Evolutionary conservation across 2,797 vertebrate genomes (phyloP).

Genomic region (Cephalopachus bancanus): DNA sequence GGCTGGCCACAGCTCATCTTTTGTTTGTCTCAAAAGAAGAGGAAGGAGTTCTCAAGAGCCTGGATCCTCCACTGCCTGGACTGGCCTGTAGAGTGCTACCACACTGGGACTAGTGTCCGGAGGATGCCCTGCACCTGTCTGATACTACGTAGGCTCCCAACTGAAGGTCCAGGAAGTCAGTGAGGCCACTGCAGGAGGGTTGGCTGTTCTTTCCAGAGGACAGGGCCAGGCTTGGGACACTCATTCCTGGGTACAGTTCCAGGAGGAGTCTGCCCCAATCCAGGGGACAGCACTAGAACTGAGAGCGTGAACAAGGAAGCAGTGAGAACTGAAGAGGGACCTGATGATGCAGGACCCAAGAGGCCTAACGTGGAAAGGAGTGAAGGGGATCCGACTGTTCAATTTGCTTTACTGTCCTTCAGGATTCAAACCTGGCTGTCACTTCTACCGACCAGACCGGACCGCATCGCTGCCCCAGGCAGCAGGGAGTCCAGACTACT

Average conservation of each 20-base stretch:
- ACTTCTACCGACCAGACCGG: too few species aligned
- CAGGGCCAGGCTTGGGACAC: not conserved
- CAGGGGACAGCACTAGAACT: not conserved
- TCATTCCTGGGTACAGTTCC: not conserved
- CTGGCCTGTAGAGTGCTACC: rapidly evolving
- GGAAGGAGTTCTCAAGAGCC: not conserved
- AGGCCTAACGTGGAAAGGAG: not conserved
- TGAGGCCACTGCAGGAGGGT: not conserved
- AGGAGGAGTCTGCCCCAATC: not conserved
- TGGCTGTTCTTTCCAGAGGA: not conserved
- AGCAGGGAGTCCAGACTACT: not conserved
- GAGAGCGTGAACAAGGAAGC: not conserved
- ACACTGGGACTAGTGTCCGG: not conserved
- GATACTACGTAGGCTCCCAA: not conserved
- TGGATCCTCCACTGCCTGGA: too few species aligned
- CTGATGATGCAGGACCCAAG: too few species aligned
- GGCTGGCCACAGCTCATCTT: too few species aligned
- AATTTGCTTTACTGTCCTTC: not conserved
- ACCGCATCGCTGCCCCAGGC: not conserved
- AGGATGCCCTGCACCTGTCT: too few species aligned
- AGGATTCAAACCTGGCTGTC: not conserved
- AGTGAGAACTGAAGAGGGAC: not conserved
- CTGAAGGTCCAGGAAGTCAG: not conserved
- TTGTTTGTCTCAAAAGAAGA: not conserved
- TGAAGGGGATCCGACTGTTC: not conserved